Base-by-base conservation (phyloP, 2,113 vertebrate genomes). In the Xyliphius kryptos region DNA sequence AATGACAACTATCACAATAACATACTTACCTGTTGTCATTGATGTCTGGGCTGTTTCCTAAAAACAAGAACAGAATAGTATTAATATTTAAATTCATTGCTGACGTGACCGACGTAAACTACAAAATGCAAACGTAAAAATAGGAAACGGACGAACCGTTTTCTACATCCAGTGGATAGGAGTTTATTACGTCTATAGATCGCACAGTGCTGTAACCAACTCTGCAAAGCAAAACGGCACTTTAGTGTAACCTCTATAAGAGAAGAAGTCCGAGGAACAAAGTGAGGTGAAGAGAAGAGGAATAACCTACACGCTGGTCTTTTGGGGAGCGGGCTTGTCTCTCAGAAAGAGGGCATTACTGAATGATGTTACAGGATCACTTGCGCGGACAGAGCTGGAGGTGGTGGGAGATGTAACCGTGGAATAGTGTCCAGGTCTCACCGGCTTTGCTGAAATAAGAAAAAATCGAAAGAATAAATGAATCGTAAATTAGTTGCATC, bases 281-380 rank as follows among this genome's bases (percentile, higher is more conserved):
- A 26, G 26, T 14, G 36, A 43, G 10, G 32, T 40, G 16, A 10
- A 20, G 14, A 49, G 14, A 13, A 16, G n/a, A 43, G 49, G 40
- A 12, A 32, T 10, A 17, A 70, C 83, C 76, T 58, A 87, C 86
- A 76, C 76, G 85, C 85, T 87, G 76, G 54, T 88, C 83, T 79
- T 48, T 63, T 56, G 71, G 20, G 72, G 41, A 54, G 72, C 9
- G 52, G 60, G 6, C 20, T 41, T 78, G 7, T 77, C 82, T 48
- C 83, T 77, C 79, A 91, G 91, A 81, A 94, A 93, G 67, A 91
- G 84, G 61, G 79, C 86, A 62, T 93, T 93, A 79, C 89, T 92
- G 80, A 89, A 93, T 61, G 89, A 85, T 75, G 91, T 83, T 54
- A 22, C 73, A 0, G 89, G 87, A 62, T 92, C 91, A 0, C 83